Percentiles rank a stretch among this genome's conserved stretches.
These are phyloP conservation scores for Strigamia transsilvanica DNA, from an alignment of 2,888 invertebrate genomes.

Conservation along the genomic window DNA sequence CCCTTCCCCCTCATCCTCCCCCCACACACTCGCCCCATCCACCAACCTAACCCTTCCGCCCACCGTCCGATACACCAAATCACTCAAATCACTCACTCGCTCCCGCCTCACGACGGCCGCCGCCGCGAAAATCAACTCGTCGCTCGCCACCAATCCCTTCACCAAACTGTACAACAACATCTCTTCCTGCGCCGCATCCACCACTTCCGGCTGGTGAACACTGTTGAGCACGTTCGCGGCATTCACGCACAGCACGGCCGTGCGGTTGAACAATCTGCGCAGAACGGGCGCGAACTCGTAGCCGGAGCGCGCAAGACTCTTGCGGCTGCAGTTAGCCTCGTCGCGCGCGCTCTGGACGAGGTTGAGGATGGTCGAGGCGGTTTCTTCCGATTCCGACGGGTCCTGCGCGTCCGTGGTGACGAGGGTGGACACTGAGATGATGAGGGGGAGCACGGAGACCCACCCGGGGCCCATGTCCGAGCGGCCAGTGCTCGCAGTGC, in stretches of 20 bases:
- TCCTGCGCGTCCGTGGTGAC: neutral
- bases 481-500: neutral
- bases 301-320: neutral
- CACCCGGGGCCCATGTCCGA: constrained; percentile 7
- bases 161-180: neutral
- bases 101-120: neutral
- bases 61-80: too few species aligned
- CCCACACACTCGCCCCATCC: neutral
- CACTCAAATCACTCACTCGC: too few species aligned
- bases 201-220: neutral
- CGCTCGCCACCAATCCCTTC: neutral
- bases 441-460: neutral
- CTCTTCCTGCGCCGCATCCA: neutral
- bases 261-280: neutral
- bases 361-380: neutral
- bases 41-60: neutral
- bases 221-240: constrained; percentile 18
- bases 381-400: neutral
- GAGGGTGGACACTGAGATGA: neutral
- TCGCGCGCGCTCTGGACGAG: neutral
- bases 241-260: neutral
- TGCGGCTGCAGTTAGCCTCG: constrained; percentile 38
- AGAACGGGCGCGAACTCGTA: constrained; percentile 22
- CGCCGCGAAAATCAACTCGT: neutral
- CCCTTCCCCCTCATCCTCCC: neutral